Evolutionary conservation across 2,888 invertebrate species (phyloP).

Genomic region (Pseudococcus longispinus): DNA sequence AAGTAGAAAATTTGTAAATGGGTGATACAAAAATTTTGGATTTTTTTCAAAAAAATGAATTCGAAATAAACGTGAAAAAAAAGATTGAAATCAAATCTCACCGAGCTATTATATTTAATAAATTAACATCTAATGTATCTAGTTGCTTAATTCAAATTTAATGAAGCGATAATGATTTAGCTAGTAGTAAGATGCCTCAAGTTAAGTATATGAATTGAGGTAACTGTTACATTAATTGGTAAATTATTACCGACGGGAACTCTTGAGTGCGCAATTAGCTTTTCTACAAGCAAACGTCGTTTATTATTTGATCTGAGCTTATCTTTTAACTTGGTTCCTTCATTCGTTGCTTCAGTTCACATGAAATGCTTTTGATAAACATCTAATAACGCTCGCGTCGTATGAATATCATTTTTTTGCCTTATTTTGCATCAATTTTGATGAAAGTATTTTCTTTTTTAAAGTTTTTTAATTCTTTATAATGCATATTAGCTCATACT

Average conservation of each 20-base stretch:
- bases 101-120: constrained; percentile 7
- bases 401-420: neutral
- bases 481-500: too few species aligned
- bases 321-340: constrained; percentile 43
- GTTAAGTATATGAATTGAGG: constrained; percentile 5
- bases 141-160: neutral
- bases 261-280: constrained; percentile 47
- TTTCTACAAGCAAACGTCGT: constrained; percentile 20
- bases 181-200: constrained; percentile 5
- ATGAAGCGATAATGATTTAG: constrained; percentile 11
- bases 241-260: constrained; percentile 49
- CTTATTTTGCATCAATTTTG: constrained; percentile 3
- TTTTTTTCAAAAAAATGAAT: neutral
- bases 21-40: neutral
- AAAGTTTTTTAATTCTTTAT: too few species aligned
- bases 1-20: neutral
- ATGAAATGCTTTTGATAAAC: constrained; percentile 50
- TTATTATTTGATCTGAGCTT: constrained; percentile 49
- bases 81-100: neutral
- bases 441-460: neutral
- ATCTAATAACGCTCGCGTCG: neutral
- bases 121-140: neutral
- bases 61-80: neutral
- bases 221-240: constrained; percentile 48
- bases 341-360: constrained; percentile 53